Evolutionary conservation across 2,888 invertebrate species (phyloP).

Genomic region (Hybos culiciformis): DNA sequence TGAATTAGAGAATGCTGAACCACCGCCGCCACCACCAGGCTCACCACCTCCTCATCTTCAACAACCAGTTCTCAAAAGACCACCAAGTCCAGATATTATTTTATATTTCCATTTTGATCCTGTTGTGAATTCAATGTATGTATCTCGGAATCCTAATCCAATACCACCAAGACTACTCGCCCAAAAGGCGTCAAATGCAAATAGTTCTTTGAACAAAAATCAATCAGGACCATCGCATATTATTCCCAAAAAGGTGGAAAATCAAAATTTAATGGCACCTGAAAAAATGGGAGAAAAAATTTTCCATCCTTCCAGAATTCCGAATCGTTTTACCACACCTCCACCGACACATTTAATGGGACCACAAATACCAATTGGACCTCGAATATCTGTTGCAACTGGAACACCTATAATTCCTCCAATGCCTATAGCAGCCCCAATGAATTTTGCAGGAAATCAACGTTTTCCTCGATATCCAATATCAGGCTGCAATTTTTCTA

Average conservation of each 20-base stretch:
- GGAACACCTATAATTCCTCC: neutral
- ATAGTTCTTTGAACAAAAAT: neutral
- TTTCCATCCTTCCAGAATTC: neutral
- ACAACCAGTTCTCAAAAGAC: conserved; percentile 24
- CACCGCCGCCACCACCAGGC: conserved; percentile 25
- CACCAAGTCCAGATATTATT: conserved; percentile 21
- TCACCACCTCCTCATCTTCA: conserved; percentile 22
- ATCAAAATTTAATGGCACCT: neutral
- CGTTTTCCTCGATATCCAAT: neutral
- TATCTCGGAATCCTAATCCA: conserved; percentile 23
- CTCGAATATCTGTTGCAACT: no score
- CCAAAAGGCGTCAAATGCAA: conserved; percentile 27
- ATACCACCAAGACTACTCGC: conserved; percentile 25
- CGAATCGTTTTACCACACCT: no score
- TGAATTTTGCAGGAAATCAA: neutral
- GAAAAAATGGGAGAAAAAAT: neutral
- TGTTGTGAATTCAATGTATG: conserved; percentile 24
- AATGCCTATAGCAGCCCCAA: neutral
- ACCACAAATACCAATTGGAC: neutral
- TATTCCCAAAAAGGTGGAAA: conserved; percentile 16
- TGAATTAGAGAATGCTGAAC: conserved; percentile 20
- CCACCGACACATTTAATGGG: neutral
- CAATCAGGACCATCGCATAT: conserved; percentile 12
- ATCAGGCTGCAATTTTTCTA: conserved; percentile 1
- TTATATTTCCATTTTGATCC: conserved; percentile 32